Evolutionary conservation across 2,797 vertebrate genomes (phyloP), one percentile per base, ranked within the genome.

Genomic region (Zalophus californianus): DNA sequence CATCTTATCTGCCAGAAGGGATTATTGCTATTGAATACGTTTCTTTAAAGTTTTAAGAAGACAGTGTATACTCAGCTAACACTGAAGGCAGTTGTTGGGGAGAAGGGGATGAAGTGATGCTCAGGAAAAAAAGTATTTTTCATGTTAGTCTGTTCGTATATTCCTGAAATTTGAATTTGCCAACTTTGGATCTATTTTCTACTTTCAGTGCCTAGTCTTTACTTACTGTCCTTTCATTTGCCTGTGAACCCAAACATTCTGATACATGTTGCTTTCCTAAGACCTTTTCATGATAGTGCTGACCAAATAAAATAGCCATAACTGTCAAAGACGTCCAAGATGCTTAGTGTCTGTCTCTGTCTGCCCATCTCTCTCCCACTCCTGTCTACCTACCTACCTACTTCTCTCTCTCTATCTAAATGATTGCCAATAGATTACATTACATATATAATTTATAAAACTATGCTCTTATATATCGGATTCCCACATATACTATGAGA

Each of bases 141-240:
- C 78, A 14, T 78, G 3, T 94, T 85, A 44, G 44, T 44, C 8
- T 95, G 3, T 97, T 72, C 27, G 21, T 97, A 35, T 96, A 77
- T 84, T 92, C 89, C 54, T 90, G 70, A 91, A 88, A 48, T 92
- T 73, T 84, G 91, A 93, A 25, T 90, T 96, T 95, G 20, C 60
- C 60, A 91, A 64, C 11, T 86, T 95, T 80, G n/a, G 10, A 6
- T 79, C 87, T 83, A 38, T 87, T 90, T 92, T 89, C 92, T 48
- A 87, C 41, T 88, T 62, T 35, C 88, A 35, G 48, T 35, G 35
- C 4, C 23, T 41, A 86, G 1, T 62, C 15, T 95, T n/a, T n/a
- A n/a, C n/a, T 93, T 32, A 90, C 5, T 82, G 15, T 12, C 77
- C 83, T 84, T 96, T 91, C 10, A 52, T 75, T 88, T 91, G 16